A percentile compares a stretch with the other conserved stretches of the same genome.
Evolutionary conservation across 2,797 vertebrate species (phyloP).

Genomic region (Ara ararauna): DNA sequence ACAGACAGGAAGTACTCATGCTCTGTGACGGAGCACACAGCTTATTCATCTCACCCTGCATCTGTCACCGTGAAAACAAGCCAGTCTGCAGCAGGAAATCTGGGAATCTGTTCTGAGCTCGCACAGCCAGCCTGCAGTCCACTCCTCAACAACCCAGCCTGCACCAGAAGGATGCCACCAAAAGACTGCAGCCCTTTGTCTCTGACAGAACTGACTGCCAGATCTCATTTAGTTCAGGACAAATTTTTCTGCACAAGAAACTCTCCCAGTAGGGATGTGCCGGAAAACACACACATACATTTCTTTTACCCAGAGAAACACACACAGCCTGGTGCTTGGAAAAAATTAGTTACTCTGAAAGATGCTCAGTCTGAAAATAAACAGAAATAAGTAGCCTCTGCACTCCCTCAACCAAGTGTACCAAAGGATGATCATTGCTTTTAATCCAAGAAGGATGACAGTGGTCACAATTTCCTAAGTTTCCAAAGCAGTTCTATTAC

Average conservation of each 20-base stretch:
- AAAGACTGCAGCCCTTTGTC: not conserved
- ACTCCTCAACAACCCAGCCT: not conserved
- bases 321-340: not conserved
- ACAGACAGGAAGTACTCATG: not conserved
- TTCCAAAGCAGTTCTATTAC: not conserved
- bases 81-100: not conserved
- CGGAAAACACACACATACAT: fast-evolving
- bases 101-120: not conserved
- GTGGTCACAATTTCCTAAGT: not conserved
- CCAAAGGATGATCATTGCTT: not conserved
- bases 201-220: not conserved
- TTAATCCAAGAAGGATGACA: not conserved
- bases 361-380: not conserved
- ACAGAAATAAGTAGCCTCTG: not conserved
- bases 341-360: not conserved
- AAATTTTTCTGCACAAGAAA: not conserved
- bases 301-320: not conserved
- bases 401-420: not conserved
- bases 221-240: not conserved
- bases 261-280: not conserved
- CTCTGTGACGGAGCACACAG: not conserved
- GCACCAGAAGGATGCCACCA: not conserved
- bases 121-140: not conserved
- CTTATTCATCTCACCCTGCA: not conserved
- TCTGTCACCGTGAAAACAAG: not conserved